phyloP scores from a whole-genome alignment of 1,140 invertebrate genomes.

The Polyergus mexicanus region DNA sequence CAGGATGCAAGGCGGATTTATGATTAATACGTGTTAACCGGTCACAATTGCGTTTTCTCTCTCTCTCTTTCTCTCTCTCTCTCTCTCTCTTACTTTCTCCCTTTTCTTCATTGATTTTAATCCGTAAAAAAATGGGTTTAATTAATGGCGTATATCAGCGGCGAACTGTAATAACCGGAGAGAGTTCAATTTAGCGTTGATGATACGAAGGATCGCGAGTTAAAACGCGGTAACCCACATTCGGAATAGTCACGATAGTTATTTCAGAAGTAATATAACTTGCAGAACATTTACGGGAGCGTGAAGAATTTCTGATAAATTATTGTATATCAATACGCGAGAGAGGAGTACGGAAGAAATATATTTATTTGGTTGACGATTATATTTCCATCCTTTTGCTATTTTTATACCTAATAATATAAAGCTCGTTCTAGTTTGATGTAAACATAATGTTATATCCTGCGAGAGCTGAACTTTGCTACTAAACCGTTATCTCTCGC shows the following conservation, averaged over 20 bases:
- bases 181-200: constrained; percentile 54
- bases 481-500: constrained; percentile 49
- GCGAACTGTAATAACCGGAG: constrained; percentile 48
- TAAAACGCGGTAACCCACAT: constrained; percentile 60
- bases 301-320: constrained; percentile 43
- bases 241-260: constrained; percentile 51
- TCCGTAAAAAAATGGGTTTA: constrained; percentile 54
- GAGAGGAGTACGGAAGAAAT: neutral
- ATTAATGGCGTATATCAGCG: constrained; percentile 59
- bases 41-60: constrained; percentile 20
- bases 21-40: constrained; percentile 46
- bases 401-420: constrained; percentile 37
- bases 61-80: neutral
- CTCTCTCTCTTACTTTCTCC: neutral
- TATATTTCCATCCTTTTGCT: constrained; percentile 21
- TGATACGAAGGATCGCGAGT: constrained; percentile 40
- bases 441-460: constrained; percentile 57
- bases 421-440: constrained; percentile 37
- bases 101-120: constrained; percentile 30
- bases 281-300: constrained; percentile 47
- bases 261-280: constrained; percentile 57
- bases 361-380: constrained; percentile 24
- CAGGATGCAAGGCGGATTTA: neutral
- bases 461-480: constrained; percentile 32
- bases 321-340: constrained; percentile 34